Conservation (phyloP, 2,888 invertebrate genomes). For the Orthosia cruda region DNA sequence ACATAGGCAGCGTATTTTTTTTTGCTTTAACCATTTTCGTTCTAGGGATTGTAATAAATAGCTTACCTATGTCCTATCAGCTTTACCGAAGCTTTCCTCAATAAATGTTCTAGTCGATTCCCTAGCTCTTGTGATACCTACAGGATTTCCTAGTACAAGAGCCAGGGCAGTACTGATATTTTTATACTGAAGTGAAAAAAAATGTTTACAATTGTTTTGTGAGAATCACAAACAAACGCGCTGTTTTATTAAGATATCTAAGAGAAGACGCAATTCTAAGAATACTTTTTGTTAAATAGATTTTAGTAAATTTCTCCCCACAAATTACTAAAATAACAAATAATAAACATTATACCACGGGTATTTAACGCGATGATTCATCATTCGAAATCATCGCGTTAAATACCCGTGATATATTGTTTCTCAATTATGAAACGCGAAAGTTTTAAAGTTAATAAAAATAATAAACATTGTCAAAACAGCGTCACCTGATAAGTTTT, state of each 20-base stretch:
- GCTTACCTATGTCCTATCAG: constrained; percentile 1
- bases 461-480: constrained; percentile 16
- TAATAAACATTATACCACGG: too few relatives aligned
- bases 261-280: neutral
- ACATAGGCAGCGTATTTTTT: neutral
- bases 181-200: too few relatives aligned
- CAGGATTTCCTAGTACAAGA: too few relatives aligned
- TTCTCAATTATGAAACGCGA: too few relatives aligned
- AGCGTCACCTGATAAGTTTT: constrained; percentile 5
- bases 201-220: neutral
- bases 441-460: too few relatives aligned
- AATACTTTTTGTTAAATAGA: neutral
- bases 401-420: too few relatives aligned
- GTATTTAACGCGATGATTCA: too few relatives aligned
- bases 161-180: too few relatives aligned
- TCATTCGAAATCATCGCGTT: too few relatives aligned
- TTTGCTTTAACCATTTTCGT: neutral
- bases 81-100: constrained; percentile 4
- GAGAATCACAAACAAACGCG: neutral
- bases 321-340: neutral
- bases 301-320: neutral
- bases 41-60: constrained; percentile 2
- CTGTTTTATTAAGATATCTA: neutral
- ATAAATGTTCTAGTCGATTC: constrained; percentile 1
- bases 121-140: too few relatives aligned